phyloP scores from a whole-genome alignment of 2,888 invertebrate species.

The Agonopterix heracliana region DNA sequence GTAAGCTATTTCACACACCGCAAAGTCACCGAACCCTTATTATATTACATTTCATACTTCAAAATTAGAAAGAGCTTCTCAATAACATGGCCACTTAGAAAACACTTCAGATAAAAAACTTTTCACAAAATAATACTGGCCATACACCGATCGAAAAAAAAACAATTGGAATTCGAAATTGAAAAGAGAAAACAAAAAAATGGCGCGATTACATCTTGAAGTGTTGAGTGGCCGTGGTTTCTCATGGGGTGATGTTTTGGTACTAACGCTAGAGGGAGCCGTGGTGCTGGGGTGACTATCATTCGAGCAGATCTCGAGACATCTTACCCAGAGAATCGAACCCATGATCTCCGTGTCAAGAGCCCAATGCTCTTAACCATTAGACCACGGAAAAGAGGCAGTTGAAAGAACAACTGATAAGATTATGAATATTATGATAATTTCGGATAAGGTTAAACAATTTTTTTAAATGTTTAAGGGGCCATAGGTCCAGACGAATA shows the following conservation, averaged over 20 bases:
- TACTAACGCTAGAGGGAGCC: slow-evolving; percentile 67
- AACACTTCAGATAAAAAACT: slow-evolving; percentile 49
- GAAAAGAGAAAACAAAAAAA: slow-evolving; percentile 62
- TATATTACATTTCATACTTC: slow-evolving; percentile 29
- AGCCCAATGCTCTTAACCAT: no score
- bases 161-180: slow-evolving; percentile 51
- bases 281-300: slow-evolving; percentile 29
- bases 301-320: neutral
- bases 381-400: no score
- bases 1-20: no score
- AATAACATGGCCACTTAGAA: slow-evolving; percentile 57
- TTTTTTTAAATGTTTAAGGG: no score
- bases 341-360: no score
- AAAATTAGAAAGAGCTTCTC: slow-evolving; percentile 46
- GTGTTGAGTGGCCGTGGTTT: slow-evolving; percentile 60
- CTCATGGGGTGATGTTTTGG: slow-evolving; percentile 73
- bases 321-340: no score
- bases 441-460: no score
- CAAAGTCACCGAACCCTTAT: slow-evolving; percentile 27
- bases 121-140: slow-evolving; percentile 44
- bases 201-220: slow-evolving; percentile 71
- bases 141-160: slow-evolving; percentile 48
- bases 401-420: no score
- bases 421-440: no score
- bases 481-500: no score